Evolutionary conservation across 2,113 vertebrate genomes (phyloP).

Genomic region (Myocastor coypus): DNA sequence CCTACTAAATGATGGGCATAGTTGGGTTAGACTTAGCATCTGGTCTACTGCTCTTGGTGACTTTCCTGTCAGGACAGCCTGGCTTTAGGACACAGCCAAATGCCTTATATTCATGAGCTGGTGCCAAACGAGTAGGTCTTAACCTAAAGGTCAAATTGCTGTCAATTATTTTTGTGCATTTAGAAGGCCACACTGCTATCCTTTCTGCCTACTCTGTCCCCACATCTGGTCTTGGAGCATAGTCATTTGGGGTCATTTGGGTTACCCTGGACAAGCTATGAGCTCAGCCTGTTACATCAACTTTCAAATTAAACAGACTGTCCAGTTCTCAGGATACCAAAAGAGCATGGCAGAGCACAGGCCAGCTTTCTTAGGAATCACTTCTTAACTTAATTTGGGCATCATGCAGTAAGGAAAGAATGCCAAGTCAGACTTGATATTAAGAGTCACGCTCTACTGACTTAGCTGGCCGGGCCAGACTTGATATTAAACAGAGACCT

Average conservation of each 20-base stretch:
- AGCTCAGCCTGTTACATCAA: constrained; percentile 56
- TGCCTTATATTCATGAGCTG: neutral
- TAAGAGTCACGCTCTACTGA: neutral
- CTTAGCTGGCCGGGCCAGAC: neutral
- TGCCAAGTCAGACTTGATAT: constrained; percentile 51
- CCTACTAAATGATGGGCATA: neutral
- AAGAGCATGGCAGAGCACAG: constrained; percentile 64
- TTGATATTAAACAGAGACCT: constrained; percentile 64
- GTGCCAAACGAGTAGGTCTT: neutral
- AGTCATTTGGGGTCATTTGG: constrained; percentile 34
- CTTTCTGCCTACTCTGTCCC: neutral
- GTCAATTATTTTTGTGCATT: neutral
- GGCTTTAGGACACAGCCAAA: neutral
- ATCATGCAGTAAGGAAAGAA: constrained; percentile 67
- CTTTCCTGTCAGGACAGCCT: neutral
- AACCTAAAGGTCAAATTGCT: neutral
- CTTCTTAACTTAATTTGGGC: constrained; percentile 82
- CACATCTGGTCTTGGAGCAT: neutral
- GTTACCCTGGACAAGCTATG: constrained; percentile 52
- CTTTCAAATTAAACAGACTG: constrained; percentile 73
- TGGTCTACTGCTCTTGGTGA: neutral
- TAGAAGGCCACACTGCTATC: neutral
- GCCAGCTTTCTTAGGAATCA: constrained; percentile 61
- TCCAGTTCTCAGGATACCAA: constrained; percentile 57
- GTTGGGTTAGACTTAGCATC: neutral